Base-by-base conservation (phyloP, 2,888 invertebrate genomes). In the Protonemura montana region DNA sequence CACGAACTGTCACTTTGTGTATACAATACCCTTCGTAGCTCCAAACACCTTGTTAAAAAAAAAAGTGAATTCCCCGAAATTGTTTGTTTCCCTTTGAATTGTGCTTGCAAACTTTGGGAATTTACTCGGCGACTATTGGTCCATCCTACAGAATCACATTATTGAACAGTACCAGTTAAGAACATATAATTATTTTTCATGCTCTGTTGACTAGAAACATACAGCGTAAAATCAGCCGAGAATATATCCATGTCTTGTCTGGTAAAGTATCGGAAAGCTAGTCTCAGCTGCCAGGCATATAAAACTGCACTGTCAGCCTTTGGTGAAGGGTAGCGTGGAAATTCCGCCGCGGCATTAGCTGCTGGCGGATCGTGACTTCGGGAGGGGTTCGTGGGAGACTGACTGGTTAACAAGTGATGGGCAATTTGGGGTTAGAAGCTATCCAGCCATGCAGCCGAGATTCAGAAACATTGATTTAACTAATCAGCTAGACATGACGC, bases 381-480 rank as follows among this genome's bases (percentile, higher is more conserved):
- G 13, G 59, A 21, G 21, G 78, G 78, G 78, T n/a, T n/a, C n/a
- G n/a, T 7, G 3, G 76, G 78, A 13, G 10, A 6, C 78, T 78
- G 81, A 81, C 81, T 29, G 81, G 81, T 30, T 81, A 30, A 81
- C 81, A 81, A 81, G 81, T 81, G 81, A 81, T 81, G 81, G 81
- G 81, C 81, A 30, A 81, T 81, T 81, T 30, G 81, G 81, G 81
- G 28, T 26, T 78, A 78, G 78, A 6, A 78, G 78, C 78, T 81
- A 28, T 78, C 78, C 78, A 78, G 27, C 28, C 78, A 78, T 78
- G 81, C 81, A 84, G 76, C n/a, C 76, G 84, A 84, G 84, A 84
- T 84, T 84, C 27, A 26, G 76, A 84, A 84, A 84, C 84, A 84
- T 84, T 84, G 82, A 84, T 84, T 76, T 84, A 84, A 59, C 76